Conservation (phyloP, 2,113 vertebrate genomes). For the Platysteira castanea region DNA sequence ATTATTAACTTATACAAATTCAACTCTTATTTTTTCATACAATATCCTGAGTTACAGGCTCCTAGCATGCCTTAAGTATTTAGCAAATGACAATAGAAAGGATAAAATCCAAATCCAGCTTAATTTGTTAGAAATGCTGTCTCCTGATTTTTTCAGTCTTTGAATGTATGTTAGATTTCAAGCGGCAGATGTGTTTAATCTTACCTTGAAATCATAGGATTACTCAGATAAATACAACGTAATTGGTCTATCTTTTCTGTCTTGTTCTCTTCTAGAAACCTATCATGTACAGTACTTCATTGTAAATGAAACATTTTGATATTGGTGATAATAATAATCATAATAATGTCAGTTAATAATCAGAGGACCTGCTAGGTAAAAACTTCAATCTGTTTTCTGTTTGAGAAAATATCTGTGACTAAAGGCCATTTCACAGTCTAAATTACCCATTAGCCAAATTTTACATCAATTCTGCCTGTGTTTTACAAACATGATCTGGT, state of each 20-base stretch:
- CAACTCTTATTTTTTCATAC: neutral
- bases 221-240: neutral
- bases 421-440: neutral
- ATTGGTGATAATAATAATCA: neutral
- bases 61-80: neutral
- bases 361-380: neutral
- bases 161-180: neutral
- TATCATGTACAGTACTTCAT: neutral
- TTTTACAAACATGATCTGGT: neutral
- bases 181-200: neutral
- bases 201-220: slow-evolving; percentile 15
- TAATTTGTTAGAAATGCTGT: neutral
- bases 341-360: neutral
- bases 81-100: neutral
- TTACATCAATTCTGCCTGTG: neutral
- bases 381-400: neutral
- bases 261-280: neutral
- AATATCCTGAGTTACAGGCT: neutral
- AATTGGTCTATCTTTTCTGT: neutral
- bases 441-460: neutral
- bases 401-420: neutral
- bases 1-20: neutral
- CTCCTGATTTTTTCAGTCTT: neutral
- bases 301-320: neutral
- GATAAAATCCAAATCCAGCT: neutral